Evolutionary conservation across 1,140 invertebrate species (phyloP).

Genomic region (Caenorhabditis remanei): DNA sequence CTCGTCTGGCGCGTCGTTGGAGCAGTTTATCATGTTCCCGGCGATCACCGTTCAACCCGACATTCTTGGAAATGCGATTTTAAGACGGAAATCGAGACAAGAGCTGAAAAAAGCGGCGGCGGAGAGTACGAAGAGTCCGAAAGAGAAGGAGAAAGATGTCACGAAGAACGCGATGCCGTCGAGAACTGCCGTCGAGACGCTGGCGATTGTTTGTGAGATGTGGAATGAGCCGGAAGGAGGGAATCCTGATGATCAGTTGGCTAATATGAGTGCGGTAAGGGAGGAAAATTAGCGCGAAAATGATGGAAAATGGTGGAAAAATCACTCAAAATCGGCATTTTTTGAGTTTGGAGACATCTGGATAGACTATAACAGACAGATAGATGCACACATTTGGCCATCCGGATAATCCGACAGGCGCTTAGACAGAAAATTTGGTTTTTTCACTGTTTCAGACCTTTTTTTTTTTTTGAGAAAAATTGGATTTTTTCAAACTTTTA

Average conservation of each 20-base stretch:
- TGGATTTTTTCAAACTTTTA: too few relatives aligned
- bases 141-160: neutral
- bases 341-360: too few relatives aligned
- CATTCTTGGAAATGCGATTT: constrained; percentile 16
- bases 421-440: too few relatives aligned
- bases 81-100: neutral
- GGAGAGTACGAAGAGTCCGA: neutral
- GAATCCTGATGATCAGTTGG: constrained; percentile 33
- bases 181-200: neutral
- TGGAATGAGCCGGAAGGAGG: constrained; percentile 61
- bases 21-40: constrained; percentile 61
- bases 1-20: constrained; percentile 36
- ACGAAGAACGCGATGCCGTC: constrained; percentile 1
- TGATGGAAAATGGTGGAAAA: too few relatives aligned
- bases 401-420: too few relatives aligned
- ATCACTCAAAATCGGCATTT: too few relatives aligned
- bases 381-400: too few relatives aligned
- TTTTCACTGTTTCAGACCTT: too few relatives aligned
- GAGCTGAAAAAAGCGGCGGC: neutral
- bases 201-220: constrained; percentile 55
- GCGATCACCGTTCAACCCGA: neutral
- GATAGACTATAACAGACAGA: too few relatives aligned
- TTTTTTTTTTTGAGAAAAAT: too few relatives aligned
- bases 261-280: constrained; percentile 28
- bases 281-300: too few relatives aligned